These are phyloP conservation scores for Hermodice carunculata DNA, from an alignment of 2,888 invertebrate genomes.

Conservation along the genomic window DNA sequence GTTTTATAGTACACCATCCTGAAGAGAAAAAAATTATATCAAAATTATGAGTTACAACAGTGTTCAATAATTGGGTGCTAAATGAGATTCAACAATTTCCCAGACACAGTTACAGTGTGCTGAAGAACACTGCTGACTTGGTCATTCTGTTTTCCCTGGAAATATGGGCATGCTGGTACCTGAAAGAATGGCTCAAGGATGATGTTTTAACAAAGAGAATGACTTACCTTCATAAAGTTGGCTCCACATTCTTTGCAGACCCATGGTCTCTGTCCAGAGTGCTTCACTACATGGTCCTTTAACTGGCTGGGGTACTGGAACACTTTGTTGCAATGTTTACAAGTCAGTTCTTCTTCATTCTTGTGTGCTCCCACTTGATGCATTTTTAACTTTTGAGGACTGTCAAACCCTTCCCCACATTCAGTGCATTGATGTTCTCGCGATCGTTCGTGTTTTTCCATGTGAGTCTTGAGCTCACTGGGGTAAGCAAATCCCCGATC, in stretches of 20 bases:
- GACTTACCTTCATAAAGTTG: conserved; percentile 69
- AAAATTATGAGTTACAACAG: no score
- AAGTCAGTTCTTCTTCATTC: conserved; percentile 51
- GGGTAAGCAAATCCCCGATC: conserved; percentile 63
- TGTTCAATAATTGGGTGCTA: no score
- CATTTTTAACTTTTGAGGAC: conserved; percentile 48
- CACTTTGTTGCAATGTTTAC: conserved; percentile 54
- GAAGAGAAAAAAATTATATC: no score
- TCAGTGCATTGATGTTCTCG: conserved; percentile 51
- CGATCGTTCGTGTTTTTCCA: conserved; percentile 47
- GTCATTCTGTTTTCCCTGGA: no score
- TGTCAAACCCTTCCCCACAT: conserved; percentile 53
- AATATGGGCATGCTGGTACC: no score
- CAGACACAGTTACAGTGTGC: no score
- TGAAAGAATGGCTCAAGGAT: no score
- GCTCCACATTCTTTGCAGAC: conserved; percentile 69
- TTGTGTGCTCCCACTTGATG: conserved; percentile 49
- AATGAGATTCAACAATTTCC: no score
- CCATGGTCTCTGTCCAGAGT: conserved; percentile 65
- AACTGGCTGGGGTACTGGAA: conserved; percentile 70
- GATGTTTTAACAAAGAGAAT: no score
- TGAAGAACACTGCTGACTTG: no score
- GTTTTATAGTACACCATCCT: no score
- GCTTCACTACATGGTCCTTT: conserved; percentile 49
- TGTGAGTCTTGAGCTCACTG: conserved; percentile 62